Percentiles rank a stretch among this genome's conserved stretches.
Conservation (phyloP, 2,113 vertebrate species). For the Artemisiospiza belli region DNA sequence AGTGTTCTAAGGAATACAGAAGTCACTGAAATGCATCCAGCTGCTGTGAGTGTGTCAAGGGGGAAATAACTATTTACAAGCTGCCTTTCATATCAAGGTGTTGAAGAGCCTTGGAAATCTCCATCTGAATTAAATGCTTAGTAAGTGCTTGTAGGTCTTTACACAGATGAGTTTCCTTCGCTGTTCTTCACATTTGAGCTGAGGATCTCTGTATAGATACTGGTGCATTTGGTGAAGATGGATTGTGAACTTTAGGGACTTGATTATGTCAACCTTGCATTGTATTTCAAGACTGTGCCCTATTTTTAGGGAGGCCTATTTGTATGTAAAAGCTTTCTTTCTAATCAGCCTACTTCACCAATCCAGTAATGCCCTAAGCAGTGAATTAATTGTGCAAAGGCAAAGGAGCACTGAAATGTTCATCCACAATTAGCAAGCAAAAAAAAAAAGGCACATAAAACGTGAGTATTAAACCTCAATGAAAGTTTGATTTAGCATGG, state of each 20-base stretch:
- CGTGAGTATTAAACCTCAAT: not conserved
- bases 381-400: not conserved
- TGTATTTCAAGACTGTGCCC: not conserved
- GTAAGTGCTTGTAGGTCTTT: not conserved
- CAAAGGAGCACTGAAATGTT: not conserved
- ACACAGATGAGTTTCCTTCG: not conserved
- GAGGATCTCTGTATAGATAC: not conserved
- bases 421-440: not conserved
- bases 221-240: not conserved
- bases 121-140: not conserved
- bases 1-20: not conserved
- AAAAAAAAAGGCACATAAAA: not conserved
- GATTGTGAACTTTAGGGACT: not conserved
- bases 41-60: not conserved
- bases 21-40: not conserved
- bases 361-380: not conserved
- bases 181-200: not conserved
- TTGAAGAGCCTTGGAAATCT: not conserved
- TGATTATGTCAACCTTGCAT: not conserved
- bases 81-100: not conserved
- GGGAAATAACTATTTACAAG: not conserved
- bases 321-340: not conserved
- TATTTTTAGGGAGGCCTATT: conserved; percentile 3
- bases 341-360: not conserved
- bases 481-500: not conserved